phyloP scores from a whole-genome alignment of 2,797 vertebrate species.

The Arvicola amphibius region DNA sequence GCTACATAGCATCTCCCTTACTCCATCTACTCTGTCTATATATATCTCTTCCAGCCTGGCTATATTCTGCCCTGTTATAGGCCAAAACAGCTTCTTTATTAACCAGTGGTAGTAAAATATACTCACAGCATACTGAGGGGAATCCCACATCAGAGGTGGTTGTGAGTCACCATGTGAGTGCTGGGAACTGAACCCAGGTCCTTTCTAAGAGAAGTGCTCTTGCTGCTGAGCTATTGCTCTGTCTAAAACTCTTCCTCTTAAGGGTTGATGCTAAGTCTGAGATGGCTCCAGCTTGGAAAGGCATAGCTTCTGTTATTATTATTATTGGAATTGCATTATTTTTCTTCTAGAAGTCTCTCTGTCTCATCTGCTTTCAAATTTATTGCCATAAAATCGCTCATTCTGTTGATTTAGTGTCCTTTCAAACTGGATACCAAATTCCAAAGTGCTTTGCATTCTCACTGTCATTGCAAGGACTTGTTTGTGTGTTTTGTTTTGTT shows the following conservation, averaged over 20 bases:
- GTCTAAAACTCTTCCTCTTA: neutral
- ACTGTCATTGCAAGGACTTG: neutral
- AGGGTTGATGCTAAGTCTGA: neutral
- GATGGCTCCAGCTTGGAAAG: neutral
- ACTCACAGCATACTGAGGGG: too few relatives aligned
- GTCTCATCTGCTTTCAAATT: neutral
- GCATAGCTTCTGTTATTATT: neutral
- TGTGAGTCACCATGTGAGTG: neutral
- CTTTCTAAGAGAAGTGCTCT: neutral
- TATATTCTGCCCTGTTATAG: too few relatives aligned
- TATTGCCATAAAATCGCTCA: neutral
- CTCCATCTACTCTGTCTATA: too few relatives aligned
- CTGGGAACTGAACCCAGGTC: neutral
- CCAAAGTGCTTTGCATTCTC: neutral
- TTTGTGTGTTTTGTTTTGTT: neutral
- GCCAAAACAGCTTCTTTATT: too few relatives aligned
- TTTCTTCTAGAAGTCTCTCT: neutral
- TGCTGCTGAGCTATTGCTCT: neutral
- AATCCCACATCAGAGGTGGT: neutral
- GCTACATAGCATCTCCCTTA: too few relatives aligned
- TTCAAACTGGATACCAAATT: neutral
- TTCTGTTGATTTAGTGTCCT: neutral
- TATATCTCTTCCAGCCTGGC: too few relatives aligned
- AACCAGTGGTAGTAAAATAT: too few relatives aligned
- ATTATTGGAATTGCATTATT: neutral